phyloP scores from a whole-genome alignment of 2,797 vertebrate species.

The Betta splendens region DNA sequence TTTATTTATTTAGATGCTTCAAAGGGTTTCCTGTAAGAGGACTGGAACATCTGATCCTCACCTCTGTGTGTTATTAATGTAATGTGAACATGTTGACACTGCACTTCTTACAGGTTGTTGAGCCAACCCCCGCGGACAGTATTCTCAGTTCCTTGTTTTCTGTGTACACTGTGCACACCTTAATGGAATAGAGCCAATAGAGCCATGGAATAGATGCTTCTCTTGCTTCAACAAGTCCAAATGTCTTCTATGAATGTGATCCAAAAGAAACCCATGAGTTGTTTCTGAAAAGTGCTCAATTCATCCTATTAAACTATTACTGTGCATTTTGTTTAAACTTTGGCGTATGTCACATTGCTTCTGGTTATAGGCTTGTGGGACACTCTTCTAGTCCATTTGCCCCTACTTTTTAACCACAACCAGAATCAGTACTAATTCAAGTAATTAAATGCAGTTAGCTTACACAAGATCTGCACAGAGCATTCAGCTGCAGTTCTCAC shows the following conservation, averaged over 20 bases:
- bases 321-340: too few relatives aligned
- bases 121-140: background rate
- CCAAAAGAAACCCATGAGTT: slow-evolving; percentile 15
- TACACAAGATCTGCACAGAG: background rate
- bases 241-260: slow-evolving; percentile 9
- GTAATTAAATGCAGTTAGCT: slow-evolving; percentile 13
- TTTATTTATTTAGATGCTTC: slow-evolving; percentile 4
- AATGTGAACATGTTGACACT: slow-evolving; percentile 1
- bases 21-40: background rate
- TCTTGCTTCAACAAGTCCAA: slow-evolving; percentile 45
- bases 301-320: background rate
- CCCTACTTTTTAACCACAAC: slow-evolving; percentile 27
- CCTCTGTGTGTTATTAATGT: background rate
- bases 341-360: slow-evolving; percentile 19
- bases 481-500: slow-evolving; percentile 11
- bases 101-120: background rate
- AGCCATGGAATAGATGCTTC: slow-evolving; percentile 30
- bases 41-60: too few relatives aligned
- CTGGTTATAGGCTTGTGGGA: slow-evolving; percentile 11
- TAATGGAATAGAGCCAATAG: slow-evolving; percentile 8
- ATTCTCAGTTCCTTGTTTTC: background rate
- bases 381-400: slow-evolving; percentile 22
- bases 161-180: slow-evolving; percentile 15
- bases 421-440: slow-evolving; percentile 23
- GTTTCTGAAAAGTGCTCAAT: background rate